Percentiles rank a stretch among this genome's conserved stretches.
Evolutionary conservation across 2,113 vertebrate genomes (phyloP).

Genomic region (Rutilus rutilus): DNA sequence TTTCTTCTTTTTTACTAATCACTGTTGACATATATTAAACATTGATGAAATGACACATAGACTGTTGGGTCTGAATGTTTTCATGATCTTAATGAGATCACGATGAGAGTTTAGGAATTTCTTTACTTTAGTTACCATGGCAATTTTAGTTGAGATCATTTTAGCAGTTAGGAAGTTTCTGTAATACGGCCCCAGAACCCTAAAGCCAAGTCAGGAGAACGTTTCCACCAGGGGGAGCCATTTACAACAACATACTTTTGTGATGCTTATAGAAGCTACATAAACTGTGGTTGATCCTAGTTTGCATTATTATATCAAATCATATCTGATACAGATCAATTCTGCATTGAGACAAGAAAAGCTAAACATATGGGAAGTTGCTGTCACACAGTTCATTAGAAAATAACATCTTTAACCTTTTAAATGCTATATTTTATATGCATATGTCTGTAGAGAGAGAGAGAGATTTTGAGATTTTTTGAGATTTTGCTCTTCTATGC

Average conservation of each 20-base stretch:
- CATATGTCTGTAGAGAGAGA: too few species aligned
- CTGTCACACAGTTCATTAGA: background rate
- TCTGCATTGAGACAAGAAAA: background rate
- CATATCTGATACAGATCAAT: background rate
- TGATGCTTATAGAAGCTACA: background rate
- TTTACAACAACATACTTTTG: background rate
- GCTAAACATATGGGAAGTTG: background rate
- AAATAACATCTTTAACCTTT: background rate
- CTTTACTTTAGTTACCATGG: background rate
- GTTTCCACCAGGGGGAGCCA: slow-evolving; percentile 33
- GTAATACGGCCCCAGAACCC: background rate
- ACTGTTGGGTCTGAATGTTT: background rate
- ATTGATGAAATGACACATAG: background rate
- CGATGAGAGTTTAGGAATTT: too few species aligned
- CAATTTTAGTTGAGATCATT: background rate
- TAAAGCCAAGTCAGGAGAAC: background rate
- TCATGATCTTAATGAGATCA: background rate
- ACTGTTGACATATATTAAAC: background rate
- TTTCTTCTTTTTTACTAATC: background rate
- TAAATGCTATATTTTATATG: too few species aligned
- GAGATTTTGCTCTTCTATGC: background rate
- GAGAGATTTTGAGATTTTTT: too few species aligned
- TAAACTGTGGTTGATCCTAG: background rate
- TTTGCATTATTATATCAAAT: background rate
- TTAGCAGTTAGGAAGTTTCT: background rate